phyloP scores from a whole-genome alignment of 2,113 vertebrate genomes.

The Myocastor coypus region DNA sequence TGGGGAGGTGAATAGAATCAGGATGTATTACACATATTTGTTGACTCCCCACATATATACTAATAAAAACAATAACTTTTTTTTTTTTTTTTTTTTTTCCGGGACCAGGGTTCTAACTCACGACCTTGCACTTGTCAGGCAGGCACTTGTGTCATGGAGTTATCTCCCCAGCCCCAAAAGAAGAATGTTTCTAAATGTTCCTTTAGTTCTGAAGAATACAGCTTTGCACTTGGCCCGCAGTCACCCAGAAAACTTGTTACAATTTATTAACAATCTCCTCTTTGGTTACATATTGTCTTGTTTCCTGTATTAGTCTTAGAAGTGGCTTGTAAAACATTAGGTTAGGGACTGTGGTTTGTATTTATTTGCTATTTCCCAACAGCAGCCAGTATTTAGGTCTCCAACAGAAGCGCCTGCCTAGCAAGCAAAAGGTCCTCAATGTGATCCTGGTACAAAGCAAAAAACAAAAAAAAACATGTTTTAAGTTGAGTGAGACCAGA shows the following conservation, averaged over 20 bases:
- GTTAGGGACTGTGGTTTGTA: not conserved
- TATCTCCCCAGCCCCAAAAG: not conserved
- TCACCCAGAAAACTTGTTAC: constrained; percentile 34
- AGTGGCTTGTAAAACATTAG: not conserved
- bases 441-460: too few relatives aligned
- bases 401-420: too few relatives aligned
- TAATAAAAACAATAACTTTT: not conserved
- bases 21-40: not conserved
- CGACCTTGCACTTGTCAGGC: too few relatives aligned
- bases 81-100: too few relatives aligned
- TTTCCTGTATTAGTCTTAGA: not conserved
- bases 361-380: not conserved
- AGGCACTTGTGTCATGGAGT: too few relatives aligned
- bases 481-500: not conserved
- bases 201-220: not conserved
- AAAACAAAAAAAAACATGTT: not conserved
- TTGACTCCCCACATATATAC: not conserved
- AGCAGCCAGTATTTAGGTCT: not conserved
- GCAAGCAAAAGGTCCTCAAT: too few relatives aligned
- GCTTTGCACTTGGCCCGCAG: not conserved
- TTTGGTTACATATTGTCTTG: not conserved
- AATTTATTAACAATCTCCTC: constrained; percentile 35
- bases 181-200: not conserved
- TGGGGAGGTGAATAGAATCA: not conserved
- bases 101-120: too few relatives aligned